These are phyloP conservation scores for Sycophila sp. DNA, from an alignment of 1,140 invertebrate species.

Conservation along the genomic window DNA sequence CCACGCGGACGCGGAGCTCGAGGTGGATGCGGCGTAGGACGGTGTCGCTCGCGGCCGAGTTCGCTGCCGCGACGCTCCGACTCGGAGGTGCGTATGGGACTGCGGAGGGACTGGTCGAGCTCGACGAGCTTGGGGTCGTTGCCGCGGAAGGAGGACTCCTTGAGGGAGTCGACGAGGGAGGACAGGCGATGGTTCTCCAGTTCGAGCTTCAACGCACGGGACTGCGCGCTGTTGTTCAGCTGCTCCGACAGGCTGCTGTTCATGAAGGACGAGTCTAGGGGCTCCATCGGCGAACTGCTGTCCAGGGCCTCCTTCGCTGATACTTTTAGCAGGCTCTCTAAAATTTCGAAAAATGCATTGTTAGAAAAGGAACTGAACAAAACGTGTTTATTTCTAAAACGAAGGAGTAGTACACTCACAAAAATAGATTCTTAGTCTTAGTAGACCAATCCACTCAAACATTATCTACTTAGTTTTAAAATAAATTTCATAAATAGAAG, in stretches of 20 bases:
- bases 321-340: conserved; percentile 10
- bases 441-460: too few relatives aligned
- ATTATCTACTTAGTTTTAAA: too few relatives aligned
- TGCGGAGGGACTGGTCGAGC: background rate
- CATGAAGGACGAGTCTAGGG: background rate
- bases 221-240: conserved; percentile 17
- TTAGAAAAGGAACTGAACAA: too few relatives aligned
- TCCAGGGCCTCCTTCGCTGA: conserved; percentile 14
- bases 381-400: too few relatives aligned
- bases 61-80: background rate
- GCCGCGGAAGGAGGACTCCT: background rate
- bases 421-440: too few relatives aligned
- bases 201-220: conserved; percentile 16
- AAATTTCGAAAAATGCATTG: too few relatives aligned
- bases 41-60: background rate
- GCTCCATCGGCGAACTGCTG: background rate
- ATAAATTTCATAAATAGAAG: too few relatives aligned
- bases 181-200: conserved; percentile 24
- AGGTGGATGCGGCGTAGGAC: background rate
- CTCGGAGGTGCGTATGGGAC: background rate
- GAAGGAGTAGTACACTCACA: too few relatives aligned
- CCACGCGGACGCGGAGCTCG: background rate
- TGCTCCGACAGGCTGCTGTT: conserved; percentile 36
- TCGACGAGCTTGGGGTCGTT: background rate
- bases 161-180: background rate